A percentile compares a stretch with the other conserved stretches of the same genome.
phyloP scores from a whole-genome alignment of 2,888 invertebrate genomes.

The Noctuana brunneofusca region DNA sequence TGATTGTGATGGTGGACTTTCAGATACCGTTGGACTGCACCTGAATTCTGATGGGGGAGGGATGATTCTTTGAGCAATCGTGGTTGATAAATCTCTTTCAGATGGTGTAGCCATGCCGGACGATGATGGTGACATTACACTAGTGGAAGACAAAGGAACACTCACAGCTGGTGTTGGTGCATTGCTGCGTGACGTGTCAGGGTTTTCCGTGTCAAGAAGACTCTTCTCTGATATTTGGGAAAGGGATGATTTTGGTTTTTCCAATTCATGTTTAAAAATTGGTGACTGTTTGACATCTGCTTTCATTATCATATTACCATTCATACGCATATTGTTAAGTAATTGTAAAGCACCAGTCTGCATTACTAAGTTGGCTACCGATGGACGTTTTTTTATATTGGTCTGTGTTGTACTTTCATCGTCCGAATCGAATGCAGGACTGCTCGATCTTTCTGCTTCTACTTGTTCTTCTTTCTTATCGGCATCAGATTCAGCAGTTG shows the following conservation, averaged over 20 bases:
- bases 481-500: slow-evolving; percentile 76
- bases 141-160: slow-evolving; percentile 61
- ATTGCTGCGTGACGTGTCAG: slow-evolving; percentile 61
- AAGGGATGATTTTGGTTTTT: slow-evolving; percentile 73
- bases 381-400: slow-evolving; percentile 84
- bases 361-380: slow-evolving; percentile 86
- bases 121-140: slow-evolving; percentile 66
- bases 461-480: slow-evolving; percentile 77
- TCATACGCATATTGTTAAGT: slow-evolving; percentile 80
- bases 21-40: slow-evolving; percentile 85
- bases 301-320: slow-evolving; percentile 79
- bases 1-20: slow-evolving; percentile 83
- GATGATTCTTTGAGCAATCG: slow-evolving; percentile 86
- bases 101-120: slow-evolving; percentile 74
- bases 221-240: slow-evolving; percentile 86
- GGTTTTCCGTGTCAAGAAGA: slow-evolving; percentile 84
- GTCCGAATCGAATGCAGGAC: slow-evolving; percentile 96
- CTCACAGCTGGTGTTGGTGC: slow-evolving; percentile 59
- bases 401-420: slow-evolving; percentile 90
- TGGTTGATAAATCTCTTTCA: slow-evolving; percentile 72
- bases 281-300: slow-evolving; percentile 66
- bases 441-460: slow-evolving; percentile 92
- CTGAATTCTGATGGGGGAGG: slow-evolving; percentile 89
- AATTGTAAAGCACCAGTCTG: slow-evolving; percentile 84
- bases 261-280: slow-evolving; percentile 62